Evolutionary conservation across 2,888 invertebrate genomes (phyloP), one percentile per base, ranked within the genome.

Genomic region (Phasia obesa): DNA sequence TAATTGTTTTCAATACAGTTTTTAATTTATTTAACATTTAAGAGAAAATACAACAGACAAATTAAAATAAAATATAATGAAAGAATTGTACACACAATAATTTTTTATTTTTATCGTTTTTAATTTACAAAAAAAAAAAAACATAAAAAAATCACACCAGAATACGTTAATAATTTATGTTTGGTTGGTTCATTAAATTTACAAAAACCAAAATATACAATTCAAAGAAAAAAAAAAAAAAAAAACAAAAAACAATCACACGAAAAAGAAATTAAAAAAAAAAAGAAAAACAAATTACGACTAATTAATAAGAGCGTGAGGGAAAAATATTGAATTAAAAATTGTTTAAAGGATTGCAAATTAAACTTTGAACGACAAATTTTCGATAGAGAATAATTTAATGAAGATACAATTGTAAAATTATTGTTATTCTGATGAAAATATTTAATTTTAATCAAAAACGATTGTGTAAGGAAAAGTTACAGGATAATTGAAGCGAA

Each of bases 1-100:
- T 83, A 83, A 79, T 83, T 83, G 78, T 79, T 83, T 83, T 75
- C 75, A 78, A 83, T 79, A 65, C 70, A 74, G 65, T 75, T 83
- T 83, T 83, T 75, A 79, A 83, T 82, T 78, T 64, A 82, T 82
- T 78, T 82, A 74, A 74, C 78, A 78, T 78, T 78, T 57, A 38
- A 71, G 35, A 55, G 79, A 77, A 60, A 65, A 57, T 17, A 62
- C 60, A 69, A 35, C 77, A 70, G 35, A 62, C 62, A 53, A 47
- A 47, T 47, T 35, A 19, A 47, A 57, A 62, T 21, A 13, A 62
- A 51, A 64, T 25, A 47, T 51, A 74, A 44, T 9, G 64, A 55
- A 55, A 74, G 55, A 64, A 74, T 74, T 64, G 62, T 44, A 74
- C 23, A 47, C 35, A 74, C 27, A 47, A 47, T 47, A 27, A 31